Conservation (phyloP, 2,797 vertebrate species). For the Psittacula echo region DNA sequence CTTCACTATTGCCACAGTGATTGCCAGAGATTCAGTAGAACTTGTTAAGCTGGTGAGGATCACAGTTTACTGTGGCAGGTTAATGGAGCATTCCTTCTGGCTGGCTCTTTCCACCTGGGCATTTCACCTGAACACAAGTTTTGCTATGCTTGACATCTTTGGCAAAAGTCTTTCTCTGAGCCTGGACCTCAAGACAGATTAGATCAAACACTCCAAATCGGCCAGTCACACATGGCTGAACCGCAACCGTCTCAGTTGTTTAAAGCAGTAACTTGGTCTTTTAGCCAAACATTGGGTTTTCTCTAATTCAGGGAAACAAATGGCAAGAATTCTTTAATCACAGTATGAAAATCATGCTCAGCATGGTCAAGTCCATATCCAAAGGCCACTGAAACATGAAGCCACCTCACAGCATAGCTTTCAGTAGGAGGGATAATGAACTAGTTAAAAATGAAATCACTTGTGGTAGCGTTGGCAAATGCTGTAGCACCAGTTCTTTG, state of each 20-base stretch:
- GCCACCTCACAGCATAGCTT: background rate
- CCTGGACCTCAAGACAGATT: background rate
- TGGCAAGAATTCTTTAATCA: background rate
- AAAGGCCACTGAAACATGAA: background rate
- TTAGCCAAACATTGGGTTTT: background rate
- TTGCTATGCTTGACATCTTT: background rate
- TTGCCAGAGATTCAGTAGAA: background rate
- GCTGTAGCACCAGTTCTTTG: background rate
- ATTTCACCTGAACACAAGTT: background rate
- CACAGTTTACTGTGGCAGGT: background rate
- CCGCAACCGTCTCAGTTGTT: background rate
- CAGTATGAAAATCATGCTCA: background rate
- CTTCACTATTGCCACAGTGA: background rate
- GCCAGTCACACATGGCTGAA: background rate
- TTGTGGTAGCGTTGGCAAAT: background rate
- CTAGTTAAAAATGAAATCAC: background rate
- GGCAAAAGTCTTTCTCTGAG: background rate
- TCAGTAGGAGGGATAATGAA: background rate
- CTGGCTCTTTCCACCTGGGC: background rate
- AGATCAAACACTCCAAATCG: background rate
- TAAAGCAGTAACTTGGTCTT: background rate
- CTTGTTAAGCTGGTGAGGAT: background rate
- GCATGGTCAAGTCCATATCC: background rate
- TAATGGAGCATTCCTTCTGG: background rate
- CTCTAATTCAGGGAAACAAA: background rate